A percentile compares a stretch with the other conserved stretches of the same genome.
Evolutionary conservation across 2,797 vertebrate genomes (phyloP).

Genomic region (Chloroceryle inda): DNA sequence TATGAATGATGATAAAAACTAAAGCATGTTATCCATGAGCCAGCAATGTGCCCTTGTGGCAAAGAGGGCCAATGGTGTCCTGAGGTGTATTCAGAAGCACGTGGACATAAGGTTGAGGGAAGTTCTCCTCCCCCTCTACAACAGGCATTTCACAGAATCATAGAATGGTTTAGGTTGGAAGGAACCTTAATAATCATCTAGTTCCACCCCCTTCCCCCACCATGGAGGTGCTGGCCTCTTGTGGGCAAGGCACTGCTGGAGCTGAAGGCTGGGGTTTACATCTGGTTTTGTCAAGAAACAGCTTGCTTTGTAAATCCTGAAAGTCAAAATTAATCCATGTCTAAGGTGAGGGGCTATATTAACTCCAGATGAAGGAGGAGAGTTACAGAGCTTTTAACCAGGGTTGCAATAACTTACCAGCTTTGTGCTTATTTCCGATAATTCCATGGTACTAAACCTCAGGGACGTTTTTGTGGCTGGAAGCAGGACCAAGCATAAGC

Average conservation of each 20-base stretch:
- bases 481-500: background rate
- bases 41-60: background rate
- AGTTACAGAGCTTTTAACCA: background rate
- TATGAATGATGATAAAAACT: background rate
- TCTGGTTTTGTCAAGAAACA: background rate
- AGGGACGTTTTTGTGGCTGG: background rate
- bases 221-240: too few relatives aligned
- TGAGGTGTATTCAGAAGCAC: background rate
- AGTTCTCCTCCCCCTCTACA: background rate
- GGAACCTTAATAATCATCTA: too few relatives aligned
- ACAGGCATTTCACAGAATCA: background rate
- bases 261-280: background rate
- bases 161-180: too few relatives aligned
- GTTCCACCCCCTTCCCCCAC: too few relatives aligned
- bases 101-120: background rate
- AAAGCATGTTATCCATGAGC: background rate
- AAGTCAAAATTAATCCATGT: background rate
- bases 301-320: background rate
- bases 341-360: background rate
- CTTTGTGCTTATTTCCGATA: background rate
- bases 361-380: background rate
- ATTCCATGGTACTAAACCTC: rapidly evolving
- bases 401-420: background rate
- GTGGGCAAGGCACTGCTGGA: too few relatives aligned
- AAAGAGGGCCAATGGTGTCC: background rate